Evolutionary conservation across 2,888 invertebrate species (phyloP).

Genomic region (Thymelicus sylvestris): DNA sequence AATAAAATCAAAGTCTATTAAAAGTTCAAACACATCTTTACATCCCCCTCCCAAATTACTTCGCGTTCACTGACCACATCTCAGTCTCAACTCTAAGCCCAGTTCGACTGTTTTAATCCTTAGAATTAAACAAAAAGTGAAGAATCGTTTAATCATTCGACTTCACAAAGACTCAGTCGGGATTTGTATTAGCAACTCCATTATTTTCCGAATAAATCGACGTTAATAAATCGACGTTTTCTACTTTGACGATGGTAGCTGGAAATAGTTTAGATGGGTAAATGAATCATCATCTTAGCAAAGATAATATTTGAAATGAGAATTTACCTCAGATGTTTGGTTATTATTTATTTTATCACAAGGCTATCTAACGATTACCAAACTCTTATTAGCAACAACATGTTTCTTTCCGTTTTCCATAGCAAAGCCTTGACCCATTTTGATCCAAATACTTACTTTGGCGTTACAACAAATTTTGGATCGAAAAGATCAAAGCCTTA

Average conservation of each 20-base stretch:
- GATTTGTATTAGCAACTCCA: constrained; percentile 35
- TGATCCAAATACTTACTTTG: not conserved
- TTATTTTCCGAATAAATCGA: constrained; percentile 36
- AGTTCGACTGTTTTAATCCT: constrained; percentile 35
- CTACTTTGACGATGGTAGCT: constrained; percentile 9
- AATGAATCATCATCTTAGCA: not conserved
- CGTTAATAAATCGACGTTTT: constrained; percentile 27
- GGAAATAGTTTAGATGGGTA: constrained; percentile 8
- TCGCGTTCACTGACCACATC: constrained; percentile 25
- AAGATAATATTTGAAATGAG: not conserved
- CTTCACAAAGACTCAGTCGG: constrained; percentile 33
- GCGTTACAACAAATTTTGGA: constrained; percentile 10
- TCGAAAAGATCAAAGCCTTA: constrained; percentile 34
- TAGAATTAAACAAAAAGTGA: constrained; percentile 36
- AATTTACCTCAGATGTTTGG: not conserved
- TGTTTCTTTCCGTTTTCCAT: not conserved
- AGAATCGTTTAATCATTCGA: constrained; percentile 37
- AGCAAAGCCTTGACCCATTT: constrained; percentile 8
- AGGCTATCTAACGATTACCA: not conserved
- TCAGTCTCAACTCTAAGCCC: constrained; percentile 33
- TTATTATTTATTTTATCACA: not conserved
- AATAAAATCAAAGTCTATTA: constrained; percentile 9
- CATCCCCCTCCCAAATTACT: constrained; percentile 31
- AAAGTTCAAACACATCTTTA: constrained; percentile 18
- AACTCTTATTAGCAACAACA: not conserved